A percentile compares a stretch with the other conserved stretches of the same genome.
Conservation (phyloP, 1,140 invertebrate species). For the Polypedilum pembai region DNA sequence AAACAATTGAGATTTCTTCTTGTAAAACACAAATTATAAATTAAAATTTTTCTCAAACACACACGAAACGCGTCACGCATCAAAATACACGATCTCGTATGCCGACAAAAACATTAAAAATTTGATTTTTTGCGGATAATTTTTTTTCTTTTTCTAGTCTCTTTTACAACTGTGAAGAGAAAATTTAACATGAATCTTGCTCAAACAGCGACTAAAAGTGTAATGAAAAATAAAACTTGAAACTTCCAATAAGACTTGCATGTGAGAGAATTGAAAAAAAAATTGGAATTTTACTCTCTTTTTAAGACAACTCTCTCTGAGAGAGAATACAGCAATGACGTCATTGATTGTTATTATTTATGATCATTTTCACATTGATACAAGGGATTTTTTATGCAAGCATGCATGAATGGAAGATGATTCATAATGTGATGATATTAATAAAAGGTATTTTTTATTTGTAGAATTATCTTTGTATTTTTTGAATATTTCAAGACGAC, state of each 20-base stretch:
- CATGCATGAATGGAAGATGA: too few relatives aligned
- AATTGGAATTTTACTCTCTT: background rate
- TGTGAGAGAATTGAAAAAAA: background rate
- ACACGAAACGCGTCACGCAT: background rate
- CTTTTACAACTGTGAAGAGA: background rate
- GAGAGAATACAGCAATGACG: background rate
- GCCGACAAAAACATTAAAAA: slow-evolving; percentile 12
- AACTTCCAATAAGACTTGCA: slow-evolving; percentile 5
- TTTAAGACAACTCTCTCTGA: background rate
- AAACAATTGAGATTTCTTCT: background rate
- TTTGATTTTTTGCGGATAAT: background rate
- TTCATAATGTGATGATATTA: too few relatives aligned
- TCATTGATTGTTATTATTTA: background rate
- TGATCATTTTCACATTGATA: too few relatives aligned
- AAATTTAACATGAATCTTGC: slow-evolving; percentile 19
- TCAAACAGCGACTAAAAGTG: background rate
- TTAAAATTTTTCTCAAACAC: background rate
- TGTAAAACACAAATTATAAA: background rate
- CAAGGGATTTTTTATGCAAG: too few relatives aligned
- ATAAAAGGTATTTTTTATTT: too few relatives aligned
- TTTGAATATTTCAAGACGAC: too few relatives aligned
- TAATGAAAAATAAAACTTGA: too few relatives aligned
- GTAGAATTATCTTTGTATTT: too few relatives aligned
- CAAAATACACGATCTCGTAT: slow-evolving; percentile 15
- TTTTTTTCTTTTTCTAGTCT: background rate